Base-by-base conservation (phyloP, 2,888 invertebrate species). In the Zelleria hepariella region DNA sequence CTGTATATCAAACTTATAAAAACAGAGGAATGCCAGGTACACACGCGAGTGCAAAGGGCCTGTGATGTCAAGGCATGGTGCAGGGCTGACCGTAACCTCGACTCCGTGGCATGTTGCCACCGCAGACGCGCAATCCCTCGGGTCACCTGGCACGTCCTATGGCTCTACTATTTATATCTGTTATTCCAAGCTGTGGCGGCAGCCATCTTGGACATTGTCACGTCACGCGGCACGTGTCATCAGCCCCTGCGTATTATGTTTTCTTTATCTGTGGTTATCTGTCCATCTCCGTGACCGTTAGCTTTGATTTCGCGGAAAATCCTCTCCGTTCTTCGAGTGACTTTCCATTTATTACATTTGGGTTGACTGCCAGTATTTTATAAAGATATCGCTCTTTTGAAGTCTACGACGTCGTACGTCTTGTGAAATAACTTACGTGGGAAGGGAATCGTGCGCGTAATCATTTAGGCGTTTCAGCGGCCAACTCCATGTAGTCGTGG, bases 101-200 rank as follows among this genome's bases (percentile, higher is more conserved):
- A 60, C 51, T 56, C 52, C 61, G 62, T 70, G 70, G 70, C 70
- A 70, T 25, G 8, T 49, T 69, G 70, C 70, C 70, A 70, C 66
- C 59, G 61, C 62, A 57, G 20, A 49, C 10, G 26, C 58, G 58
- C 27, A 24, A 52, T 61, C 56, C 20, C 56, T 48, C 61, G 61
- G 61, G 58, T 61, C 61, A 61, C 61, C 61, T 61, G 61, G 57
- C 59, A 57, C 54, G 32, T 52, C 42, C 49, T 32, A 55, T 18
- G 27, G 7, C 10, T 55, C 55, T 48, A 42, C 48, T 47, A 65
- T 65, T 65, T 64, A 63, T 60, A 62, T 62, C 58, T 58, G 68
- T 77, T 86, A 86, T 85, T 84, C 78, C 67, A 62, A 71, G 71
- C 71, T 67, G 68, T 75, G 74, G 78, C 84, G 82, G 82, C 82